Evolutionary conservation across 2,113 vertebrate genomes (phyloP).

Genomic region (Rhinolophus ferrumequinum): DNA sequence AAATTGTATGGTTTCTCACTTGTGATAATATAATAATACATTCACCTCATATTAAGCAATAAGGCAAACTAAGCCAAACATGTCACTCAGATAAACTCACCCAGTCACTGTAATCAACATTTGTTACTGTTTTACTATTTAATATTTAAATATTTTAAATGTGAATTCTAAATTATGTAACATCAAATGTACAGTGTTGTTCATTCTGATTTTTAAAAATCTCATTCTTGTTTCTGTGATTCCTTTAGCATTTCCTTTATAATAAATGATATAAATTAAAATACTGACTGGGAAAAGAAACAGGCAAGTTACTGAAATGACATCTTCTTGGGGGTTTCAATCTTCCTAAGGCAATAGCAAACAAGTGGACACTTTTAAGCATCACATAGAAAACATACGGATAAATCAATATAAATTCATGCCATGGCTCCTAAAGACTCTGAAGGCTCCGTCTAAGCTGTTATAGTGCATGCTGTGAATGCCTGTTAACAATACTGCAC

Average conservation of each 20-base stretch:
- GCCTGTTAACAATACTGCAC: conserved; percentile 71
- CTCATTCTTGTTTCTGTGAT: not conserved
- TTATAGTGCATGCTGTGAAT: conserved; percentile 71
- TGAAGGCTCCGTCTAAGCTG: conserved; percentile 76
- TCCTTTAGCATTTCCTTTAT: not conserved
- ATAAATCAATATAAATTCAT: conserved; percentile 79
- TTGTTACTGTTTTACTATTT: not conserved
- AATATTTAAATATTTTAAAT: not conserved
- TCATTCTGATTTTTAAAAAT: not conserved
- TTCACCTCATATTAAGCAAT: not conserved
- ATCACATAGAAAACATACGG: not conserved
- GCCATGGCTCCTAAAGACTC: conserved; percentile 71
- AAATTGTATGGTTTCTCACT: not conserved
- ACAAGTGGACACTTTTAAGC: conserved; percentile 58
- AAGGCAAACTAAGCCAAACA: not conserved
- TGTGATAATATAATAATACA: not conserved
- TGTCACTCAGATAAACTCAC: not conserved
- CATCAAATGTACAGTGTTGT: not conserved
- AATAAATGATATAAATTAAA: conserved; percentile 48
- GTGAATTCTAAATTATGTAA: not conserved
- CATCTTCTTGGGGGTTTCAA: conserved; percentile 71
- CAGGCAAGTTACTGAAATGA: conserved; percentile 36
- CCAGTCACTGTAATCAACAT: not conserved
- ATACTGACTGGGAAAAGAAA: not conserved
- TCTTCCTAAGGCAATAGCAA: conserved; percentile 63